Percentiles rank a stretch among this genome's conserved stretches.
These are phyloP conservation scores for Plagiodera versicolora DNA, from an alignment of 2,888 invertebrate genomes.

Conservation along the genomic window DNA sequence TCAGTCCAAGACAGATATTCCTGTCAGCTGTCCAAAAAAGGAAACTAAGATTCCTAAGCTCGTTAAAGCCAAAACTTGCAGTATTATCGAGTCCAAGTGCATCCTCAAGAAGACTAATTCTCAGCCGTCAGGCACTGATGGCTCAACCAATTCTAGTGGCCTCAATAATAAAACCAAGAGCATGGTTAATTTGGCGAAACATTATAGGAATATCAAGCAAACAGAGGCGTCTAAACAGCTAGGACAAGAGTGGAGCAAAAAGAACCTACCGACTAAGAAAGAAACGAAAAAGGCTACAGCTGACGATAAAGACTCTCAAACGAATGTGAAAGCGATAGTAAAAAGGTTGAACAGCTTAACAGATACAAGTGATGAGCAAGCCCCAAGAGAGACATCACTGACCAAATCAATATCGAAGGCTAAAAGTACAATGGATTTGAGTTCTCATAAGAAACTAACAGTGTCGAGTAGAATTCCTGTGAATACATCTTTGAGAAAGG, in stretches of 20 bases:
- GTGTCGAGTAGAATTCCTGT: slow-evolving; percentile 49
- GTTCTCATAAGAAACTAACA: slow-evolving; percentile 33
- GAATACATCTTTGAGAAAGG: slow-evolving; percentile 45
- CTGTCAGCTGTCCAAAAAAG: slow-evolving; percentile 29
- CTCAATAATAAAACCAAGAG: slow-evolving; percentile 42
- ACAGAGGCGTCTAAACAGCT: slow-evolving; percentile 5
- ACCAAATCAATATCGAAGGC: slow-evolving; percentile 40
- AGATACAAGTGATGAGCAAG: slow-evolving; percentile 16
- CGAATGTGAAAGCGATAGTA: slow-evolving; percentile 47
- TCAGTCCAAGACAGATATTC: neutral
- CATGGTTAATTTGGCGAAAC: slow-evolving; percentile 37
- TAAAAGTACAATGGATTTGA: slow-evolving; percentile 45
- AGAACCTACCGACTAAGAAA: neutral
- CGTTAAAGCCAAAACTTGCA: slow-evolving; percentile 71
- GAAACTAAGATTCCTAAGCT: slow-evolving; percentile 58
- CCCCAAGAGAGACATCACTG: neutral
- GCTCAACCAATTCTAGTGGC: slow-evolving; percentile 11
- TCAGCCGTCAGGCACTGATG: slow-evolving; percentile 45
- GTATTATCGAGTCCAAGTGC: slow-evolving; percentile 70
- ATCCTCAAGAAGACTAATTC: slow-evolving; percentile 64
- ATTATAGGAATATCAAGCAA: slow-evolving; percentile 6
- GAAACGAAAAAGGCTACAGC: slow-evolving; percentile 11
- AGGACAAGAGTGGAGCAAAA: neutral
- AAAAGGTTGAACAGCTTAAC: slow-evolving; percentile 44
- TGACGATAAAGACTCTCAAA: slow-evolving; percentile 7